A percentile compares a stretch with the other conserved stretches of the same genome.
Evolutionary conservation across 2,113 vertebrate species (phyloP).

Genomic region (Xenopus tropicalis): DNA sequence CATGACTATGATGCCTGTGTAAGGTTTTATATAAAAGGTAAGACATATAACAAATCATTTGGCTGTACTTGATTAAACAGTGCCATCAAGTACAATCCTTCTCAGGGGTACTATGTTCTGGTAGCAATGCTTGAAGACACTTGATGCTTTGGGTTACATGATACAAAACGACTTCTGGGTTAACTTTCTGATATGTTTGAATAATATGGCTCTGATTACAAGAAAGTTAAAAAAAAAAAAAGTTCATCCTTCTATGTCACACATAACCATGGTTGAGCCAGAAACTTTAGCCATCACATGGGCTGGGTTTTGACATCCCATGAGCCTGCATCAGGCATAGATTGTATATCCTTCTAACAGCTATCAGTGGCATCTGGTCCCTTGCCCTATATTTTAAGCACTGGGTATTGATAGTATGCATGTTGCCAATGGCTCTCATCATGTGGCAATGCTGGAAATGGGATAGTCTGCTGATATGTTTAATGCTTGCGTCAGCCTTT

Average conservation of each 20-base stretch:
- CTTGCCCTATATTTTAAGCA: conserved; percentile 45
- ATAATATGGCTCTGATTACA: not conserved
- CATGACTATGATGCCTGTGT: no score
- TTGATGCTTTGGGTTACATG: not conserved
- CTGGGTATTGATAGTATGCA: conserved; percentile 51
- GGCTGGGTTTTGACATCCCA: no score
- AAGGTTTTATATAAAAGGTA: no score
- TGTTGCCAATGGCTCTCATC: conserved; percentile 51
- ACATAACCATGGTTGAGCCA: not conserved
- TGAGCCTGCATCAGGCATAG: no score
- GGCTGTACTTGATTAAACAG: no score
- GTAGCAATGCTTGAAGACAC: no score
- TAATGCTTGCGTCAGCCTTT: conserved; percentile 8
- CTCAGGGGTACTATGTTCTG: no score
- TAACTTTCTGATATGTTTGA: not conserved
- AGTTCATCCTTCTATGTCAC: not conserved
- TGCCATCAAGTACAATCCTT: no score
- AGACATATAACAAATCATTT: no score
- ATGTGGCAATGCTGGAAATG: conserved; percentile 45
- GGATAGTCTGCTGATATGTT: conserved; percentile 17
- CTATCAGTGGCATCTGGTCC: conserved; percentile 40
- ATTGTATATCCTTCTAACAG: no score
- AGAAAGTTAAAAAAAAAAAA: not conserved
- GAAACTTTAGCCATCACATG: conserved; percentile 13
- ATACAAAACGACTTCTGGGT: not conserved